Evolutionary conservation across 2,888 invertebrate genomes (phyloP).

Genomic region (Nymphalis polychloros): DNA sequence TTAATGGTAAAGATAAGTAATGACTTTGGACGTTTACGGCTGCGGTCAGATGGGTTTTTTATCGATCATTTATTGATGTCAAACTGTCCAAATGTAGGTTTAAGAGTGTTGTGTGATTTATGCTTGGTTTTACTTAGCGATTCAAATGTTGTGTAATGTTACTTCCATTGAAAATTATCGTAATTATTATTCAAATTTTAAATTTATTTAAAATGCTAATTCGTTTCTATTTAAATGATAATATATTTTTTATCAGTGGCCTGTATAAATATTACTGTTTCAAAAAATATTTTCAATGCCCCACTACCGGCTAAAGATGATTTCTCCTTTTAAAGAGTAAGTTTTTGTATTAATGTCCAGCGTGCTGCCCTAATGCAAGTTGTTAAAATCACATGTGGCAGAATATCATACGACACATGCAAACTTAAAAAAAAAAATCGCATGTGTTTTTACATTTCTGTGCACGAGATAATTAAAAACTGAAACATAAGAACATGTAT

Average conservation of each 20-base stretch:
- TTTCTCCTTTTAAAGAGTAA: too few relatives aligned
- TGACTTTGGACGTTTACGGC: conserved; percentile 58
- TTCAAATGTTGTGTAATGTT: conserved; percentile 22
- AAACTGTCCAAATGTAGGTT: conserved; percentile 53
- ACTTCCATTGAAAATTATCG: background rate
- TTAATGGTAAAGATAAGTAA: conserved; percentile 72
- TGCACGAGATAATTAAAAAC: too few relatives aligned
- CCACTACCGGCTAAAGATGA: too few relatives aligned
- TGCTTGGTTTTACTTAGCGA: conserved; percentile 32
- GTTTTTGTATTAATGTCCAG: too few relatives aligned
- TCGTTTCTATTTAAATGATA: too few relatives aligned
- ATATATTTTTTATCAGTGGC: too few relatives aligned
- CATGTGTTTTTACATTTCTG: too few relatives aligned
- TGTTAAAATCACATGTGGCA: too few relatives aligned
- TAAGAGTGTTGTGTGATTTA: conserved; percentile 45
- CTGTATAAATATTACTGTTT: background rate
- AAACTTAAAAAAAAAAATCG: too few relatives aligned
- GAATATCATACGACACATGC: too few relatives aligned
- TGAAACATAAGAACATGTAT: too few relatives aligned
- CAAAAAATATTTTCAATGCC: background rate
- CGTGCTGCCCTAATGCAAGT: too few relatives aligned
- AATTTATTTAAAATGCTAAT: background rate
- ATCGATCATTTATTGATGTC: conserved; percentile 65
- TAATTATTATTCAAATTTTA: background rate
- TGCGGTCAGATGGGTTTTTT: conserved; percentile 52